phyloP scores from a whole-genome alignment of 2,888 invertebrate species.

The Spodoptera littoralis region DNA sequence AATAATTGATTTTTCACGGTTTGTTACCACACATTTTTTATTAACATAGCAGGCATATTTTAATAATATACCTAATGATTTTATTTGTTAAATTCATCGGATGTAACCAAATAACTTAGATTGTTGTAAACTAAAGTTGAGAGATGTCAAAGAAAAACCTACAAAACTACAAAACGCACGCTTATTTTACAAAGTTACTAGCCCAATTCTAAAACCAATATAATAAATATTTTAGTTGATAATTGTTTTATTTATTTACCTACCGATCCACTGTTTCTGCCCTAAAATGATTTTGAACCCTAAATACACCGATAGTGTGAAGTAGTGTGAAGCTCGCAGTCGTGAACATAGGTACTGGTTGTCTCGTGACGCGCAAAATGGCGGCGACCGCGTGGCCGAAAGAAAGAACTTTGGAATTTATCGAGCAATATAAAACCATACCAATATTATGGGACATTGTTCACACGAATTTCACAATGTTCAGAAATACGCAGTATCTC shows the following conservation, averaged over 20 bases:
- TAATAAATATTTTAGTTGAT: constrained; percentile 50
- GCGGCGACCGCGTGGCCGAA: constrained; percentile 60
- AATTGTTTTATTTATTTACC: constrained; percentile 53
- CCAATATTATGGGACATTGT: constrained; percentile 60
- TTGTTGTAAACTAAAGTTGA: constrained; percentile 48
- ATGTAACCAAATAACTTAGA: constrained; percentile 48
- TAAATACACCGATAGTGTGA: constrained; percentile 43
- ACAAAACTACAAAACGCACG: constrained; percentile 43
- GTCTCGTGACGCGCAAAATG: constrained; percentile 57
- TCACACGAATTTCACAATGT: constrained; percentile 55
- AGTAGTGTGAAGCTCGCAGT: constrained; percentile 53
- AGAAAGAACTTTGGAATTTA: constrained; percentile 61
- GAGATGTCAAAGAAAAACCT: constrained; percentile 40
- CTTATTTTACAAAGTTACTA: constrained; percentile 48
- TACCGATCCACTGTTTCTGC: constrained; percentile 52
- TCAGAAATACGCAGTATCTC: constrained; percentile 52
- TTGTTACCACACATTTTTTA: constrained; percentile 51
- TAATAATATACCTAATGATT: constrained; percentile 53
- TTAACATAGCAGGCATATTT: constrained; percentile 53
- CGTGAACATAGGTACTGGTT: constrained; percentile 42
- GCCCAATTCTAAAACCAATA: constrained; percentile 48
- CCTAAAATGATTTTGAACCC: constrained; percentile 49
- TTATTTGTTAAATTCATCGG: constrained; percentile 47
- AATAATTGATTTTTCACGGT: constrained; percentile 41
- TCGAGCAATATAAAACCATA: constrained; percentile 60